Conservation (phyloP, 1,140 invertebrate species). For the Euschistus heros region DNA sequence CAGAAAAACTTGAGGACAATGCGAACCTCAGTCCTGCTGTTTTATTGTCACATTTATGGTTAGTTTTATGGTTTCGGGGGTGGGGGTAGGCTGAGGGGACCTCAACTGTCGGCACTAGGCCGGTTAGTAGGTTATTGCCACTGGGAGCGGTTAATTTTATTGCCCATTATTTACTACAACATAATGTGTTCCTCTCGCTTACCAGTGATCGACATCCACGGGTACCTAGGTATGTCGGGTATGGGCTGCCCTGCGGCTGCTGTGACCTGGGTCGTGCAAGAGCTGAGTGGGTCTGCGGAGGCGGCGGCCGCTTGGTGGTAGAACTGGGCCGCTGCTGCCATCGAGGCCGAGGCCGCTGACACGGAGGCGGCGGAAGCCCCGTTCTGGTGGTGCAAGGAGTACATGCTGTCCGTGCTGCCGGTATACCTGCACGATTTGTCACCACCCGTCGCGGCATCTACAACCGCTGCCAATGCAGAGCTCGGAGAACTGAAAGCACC, state of each 20-base stretch:
- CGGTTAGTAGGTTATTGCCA: neutral
- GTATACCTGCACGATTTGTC: conserved; percentile 72
- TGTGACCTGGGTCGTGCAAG: conserved; percentile 48
- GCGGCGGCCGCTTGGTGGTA: conserved; percentile 69
- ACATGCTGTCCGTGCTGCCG: conserved; percentile 62
- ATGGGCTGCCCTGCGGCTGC: conserved; percentile 57
- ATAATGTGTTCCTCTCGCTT: conserved; percentile 35
- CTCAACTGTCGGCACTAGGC: neutral
- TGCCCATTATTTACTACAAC: neutral
- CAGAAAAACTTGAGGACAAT: no score
- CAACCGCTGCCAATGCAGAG: conserved; percentile 47
- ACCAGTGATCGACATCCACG: conserved; percentile 97
- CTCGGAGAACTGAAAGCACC: conserved; percentile 43
- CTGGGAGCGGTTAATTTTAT: conserved; percentile 9
- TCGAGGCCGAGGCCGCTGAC: conserved; percentile 57
- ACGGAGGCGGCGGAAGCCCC: conserved; percentile 47
- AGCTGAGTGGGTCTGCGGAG: conserved; percentile 49
- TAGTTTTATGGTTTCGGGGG: conserved; percentile 5
- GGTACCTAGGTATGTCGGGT: conserved; percentile 81
- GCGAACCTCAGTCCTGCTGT: neutral
- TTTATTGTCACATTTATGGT: conserved; percentile 12
- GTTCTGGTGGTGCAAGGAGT: conserved; percentile 58
- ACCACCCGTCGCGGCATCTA: conserved; percentile 38
- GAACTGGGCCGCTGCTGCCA: conserved; percentile 73
- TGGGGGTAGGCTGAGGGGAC: neutral